Conservation (phyloP, 2,113 vertebrate genomes). For the Pachyramphus minor region DNA sequence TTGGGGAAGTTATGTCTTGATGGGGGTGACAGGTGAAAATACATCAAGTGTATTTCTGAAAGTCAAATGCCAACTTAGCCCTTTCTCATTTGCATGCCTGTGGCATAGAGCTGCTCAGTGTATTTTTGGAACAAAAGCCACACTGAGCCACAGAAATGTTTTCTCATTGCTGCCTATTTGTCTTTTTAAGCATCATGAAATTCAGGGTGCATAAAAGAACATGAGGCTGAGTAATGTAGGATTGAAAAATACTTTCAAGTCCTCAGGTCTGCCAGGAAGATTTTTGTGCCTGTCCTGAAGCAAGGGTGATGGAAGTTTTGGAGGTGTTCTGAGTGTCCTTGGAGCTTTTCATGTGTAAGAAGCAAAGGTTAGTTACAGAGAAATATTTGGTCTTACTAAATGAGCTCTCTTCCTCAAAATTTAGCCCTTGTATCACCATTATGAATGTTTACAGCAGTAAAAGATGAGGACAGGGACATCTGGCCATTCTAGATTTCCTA, state of each 20-base stretch:
- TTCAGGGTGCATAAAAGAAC: not conserved
- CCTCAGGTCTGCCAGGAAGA: not conserved
- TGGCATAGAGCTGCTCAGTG: not conserved
- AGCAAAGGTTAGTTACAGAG: not conserved
- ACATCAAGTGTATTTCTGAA: not conserved
- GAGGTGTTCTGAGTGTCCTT: not conserved
- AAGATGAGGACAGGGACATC: not conserved
- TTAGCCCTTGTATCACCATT: not conserved
- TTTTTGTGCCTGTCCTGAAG: not conserved
- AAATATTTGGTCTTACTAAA: not conserved
- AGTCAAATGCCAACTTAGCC: not conserved
- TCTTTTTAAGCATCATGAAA: not conserved
- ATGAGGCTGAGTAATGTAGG: not conserved
- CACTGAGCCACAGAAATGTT: conserved; percentile 17
- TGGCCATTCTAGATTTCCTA: not conserved
- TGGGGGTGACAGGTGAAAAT: not conserved
- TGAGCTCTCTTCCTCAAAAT: not conserved
- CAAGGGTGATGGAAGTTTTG: not conserved
- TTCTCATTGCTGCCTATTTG: not conserved
- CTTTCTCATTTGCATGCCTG: not conserved
- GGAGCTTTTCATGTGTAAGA: not conserved
- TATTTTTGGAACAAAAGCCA: conserved; percentile 39
- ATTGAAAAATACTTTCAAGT: not conserved
- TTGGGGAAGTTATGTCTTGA: not conserved
- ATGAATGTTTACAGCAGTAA: not conserved